Evolutionary conservation across 2,797 vertebrate species (phyloP).

Genomic region (Choloepus didactylus): DNA sequence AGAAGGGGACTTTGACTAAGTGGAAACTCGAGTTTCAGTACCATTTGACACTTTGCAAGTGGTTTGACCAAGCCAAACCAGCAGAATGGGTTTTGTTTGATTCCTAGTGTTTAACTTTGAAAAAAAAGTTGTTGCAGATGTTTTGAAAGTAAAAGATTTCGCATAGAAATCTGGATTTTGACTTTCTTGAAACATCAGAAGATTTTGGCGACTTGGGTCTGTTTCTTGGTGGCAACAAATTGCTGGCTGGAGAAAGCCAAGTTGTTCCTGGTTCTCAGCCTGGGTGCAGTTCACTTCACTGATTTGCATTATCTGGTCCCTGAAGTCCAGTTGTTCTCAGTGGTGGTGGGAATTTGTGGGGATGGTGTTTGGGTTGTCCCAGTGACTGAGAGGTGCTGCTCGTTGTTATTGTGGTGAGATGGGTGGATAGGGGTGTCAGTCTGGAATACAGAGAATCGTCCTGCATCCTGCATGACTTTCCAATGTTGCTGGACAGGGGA

Average conservation of each 20-base stretch:
- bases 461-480: not conserved
- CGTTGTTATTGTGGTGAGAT: not conserved
- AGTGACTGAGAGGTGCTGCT: not conserved
- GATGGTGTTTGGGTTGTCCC: not conserved
- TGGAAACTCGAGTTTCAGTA: not conserved
- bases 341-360: not conserved
- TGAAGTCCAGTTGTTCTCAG: not conserved
- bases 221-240: not conserved
- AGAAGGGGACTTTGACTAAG: not conserved
- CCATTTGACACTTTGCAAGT: not conserved
- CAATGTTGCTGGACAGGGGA: not conserved
- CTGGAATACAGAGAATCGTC: not conserved
- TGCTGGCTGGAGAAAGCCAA: not conserved
- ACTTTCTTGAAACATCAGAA: not conserved
- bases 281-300: not conserved
- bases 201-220: not conserved
- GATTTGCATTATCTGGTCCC: not conserved
- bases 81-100: not conserved
- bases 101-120: not conserved
- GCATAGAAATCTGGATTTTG: not conserved
- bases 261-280: not conserved
- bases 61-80: not conserved
- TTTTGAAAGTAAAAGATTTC: slow-evolving; percentile 21
- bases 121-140: not conserved
- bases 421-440: not conserved